phyloP scores from a whole-genome alignment of 2,888 invertebrate species.

The Autographa gamma region DNA sequence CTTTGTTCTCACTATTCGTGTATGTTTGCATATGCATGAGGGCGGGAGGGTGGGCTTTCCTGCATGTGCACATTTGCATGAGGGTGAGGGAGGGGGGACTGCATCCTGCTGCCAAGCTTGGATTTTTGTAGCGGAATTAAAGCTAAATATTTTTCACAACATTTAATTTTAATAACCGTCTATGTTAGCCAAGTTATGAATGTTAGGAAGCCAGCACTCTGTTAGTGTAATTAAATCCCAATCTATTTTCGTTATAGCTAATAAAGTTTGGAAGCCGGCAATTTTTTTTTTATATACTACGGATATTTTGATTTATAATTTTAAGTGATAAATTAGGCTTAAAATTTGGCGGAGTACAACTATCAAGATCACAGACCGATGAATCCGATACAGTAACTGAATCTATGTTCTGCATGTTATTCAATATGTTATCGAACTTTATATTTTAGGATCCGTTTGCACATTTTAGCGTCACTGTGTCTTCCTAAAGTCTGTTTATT shows the following conservation, averaged over 20 bases:
- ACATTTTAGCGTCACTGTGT: background rate
- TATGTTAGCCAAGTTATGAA: conserved; percentile 1
- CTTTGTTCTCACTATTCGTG: too few relatives aligned
- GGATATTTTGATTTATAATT: conserved; percentile 21
- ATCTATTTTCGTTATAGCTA: conserved; percentile 12
- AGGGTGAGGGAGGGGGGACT: too few relatives aligned
- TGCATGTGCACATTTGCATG: too few relatives aligned
- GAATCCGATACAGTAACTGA: conserved; percentile 22
- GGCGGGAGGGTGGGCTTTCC: too few relatives aligned
- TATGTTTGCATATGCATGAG: too few relatives aligned
- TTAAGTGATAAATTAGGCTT: conserved; percentile 7
- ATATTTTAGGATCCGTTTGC: background rate
- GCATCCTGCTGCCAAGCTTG: too few relatives aligned
- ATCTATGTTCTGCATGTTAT: conserved; percentile 12
- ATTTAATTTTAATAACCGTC: too few relatives aligned
- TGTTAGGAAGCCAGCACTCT: conserved; percentile 24
- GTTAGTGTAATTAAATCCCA: conserved; percentile 22
- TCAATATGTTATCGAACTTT: conserved; percentile 18
- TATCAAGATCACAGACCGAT: background rate
- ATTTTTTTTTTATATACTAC: conserved; percentile 28
- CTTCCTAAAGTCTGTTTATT: too few relatives aligned
- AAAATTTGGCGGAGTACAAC: conserved; percentile 10
- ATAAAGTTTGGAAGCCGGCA: background rate
- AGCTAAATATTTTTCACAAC: too few relatives aligned
- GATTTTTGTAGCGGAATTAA: too few relatives aligned